phyloP scores from a whole-genome alignment of 2,888 invertebrate genomes.

The Agrochola litura region DNA sequence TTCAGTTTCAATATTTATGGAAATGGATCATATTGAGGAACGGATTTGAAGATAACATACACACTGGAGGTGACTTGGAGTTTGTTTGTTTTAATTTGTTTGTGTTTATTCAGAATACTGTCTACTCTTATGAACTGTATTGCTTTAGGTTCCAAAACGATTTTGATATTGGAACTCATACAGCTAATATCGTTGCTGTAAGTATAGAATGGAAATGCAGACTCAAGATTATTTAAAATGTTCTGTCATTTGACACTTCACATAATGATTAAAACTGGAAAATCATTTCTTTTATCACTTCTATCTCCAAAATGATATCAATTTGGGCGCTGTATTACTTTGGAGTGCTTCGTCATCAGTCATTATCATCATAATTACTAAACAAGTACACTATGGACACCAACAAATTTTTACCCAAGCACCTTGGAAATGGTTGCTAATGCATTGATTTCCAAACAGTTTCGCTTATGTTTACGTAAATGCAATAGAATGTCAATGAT shows the following conservation, averaged over 20 bases:
- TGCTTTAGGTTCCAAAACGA: constrained; percentile 48
- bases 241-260: constrained; percentile 14
- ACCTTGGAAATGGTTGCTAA: background rate
- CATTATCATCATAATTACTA: background rate
- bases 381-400: background rate
- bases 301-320: constrained; percentile 1
- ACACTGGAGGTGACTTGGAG: constrained; percentile 26
- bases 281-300: constrained; percentile 5
- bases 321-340: constrained; percentile 13
- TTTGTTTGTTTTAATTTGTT: constrained; percentile 54
- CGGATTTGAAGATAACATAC: constrained; percentile 18
- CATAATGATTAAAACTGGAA: constrained; percentile 11
- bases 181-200: constrained; percentile 35
- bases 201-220: constrained; percentile 18
- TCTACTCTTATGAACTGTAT: constrained; percentile 41
- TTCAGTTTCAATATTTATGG: background rate
- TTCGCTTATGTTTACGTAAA: constrained; percentile 16
- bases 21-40: constrained; percentile 4
- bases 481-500: background rate
- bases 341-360: constrained; percentile 16
- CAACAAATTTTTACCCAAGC: background rate
- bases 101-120: constrained; percentile 54
- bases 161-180: constrained; percentile 38
- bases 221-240: constrained; percentile 21
- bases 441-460: constrained; percentile 24